Evolutionary conservation across 2,797 vertebrate species (phyloP).

Genomic region (Cuculus canorus): DNA sequence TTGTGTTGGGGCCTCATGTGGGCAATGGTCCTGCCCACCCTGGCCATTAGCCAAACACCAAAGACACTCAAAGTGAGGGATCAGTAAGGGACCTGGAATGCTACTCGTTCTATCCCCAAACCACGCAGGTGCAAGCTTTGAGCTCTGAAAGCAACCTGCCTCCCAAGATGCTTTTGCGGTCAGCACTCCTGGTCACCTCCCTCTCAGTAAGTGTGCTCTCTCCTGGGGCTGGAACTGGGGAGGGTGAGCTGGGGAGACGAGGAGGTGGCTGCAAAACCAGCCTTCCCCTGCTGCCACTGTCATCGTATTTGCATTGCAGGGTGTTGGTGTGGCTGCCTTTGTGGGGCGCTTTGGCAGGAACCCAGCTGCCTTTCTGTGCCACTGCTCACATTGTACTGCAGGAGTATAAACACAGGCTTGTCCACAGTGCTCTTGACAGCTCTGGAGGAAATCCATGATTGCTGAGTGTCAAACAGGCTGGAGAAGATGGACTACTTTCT

Average conservation of each 20-base stretch:
- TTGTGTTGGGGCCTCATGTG: not conserved
- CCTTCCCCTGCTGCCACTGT: not conserved
- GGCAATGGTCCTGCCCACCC: slow-evolving; percentile 12
- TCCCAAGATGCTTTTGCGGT: not conserved
- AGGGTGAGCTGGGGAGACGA: not conserved
- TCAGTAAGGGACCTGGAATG: not conserved
- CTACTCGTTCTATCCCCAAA: not conserved
- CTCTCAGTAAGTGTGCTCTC: rapidly evolving
- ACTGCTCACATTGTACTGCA: slow-evolving; percentile 68
- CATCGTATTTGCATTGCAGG: slow-evolving; percentile 9
- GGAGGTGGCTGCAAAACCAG: not conserved
- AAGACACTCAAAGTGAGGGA: not conserved
- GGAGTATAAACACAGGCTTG: slow-evolving; percentile 55
- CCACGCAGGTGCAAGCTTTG: not conserved
- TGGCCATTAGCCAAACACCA: slow-evolving; percentile 21
- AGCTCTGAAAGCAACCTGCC: not conserved
- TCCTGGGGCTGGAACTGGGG: not conserved
- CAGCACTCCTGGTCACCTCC: not conserved
- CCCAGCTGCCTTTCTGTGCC: slow-evolving; percentile 65
- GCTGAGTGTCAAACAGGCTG: not conserved
- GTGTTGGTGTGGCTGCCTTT: slow-evolving; percentile 51
- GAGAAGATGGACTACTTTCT: not conserved
- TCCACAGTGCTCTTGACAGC: slow-evolving; percentile 8
- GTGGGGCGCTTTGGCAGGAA: slow-evolving; percentile 50
- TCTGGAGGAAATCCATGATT: slow-evolving; percentile 46